These are phyloP conservation scores for Myiothlypis chrysogaster DNA, from an alignment of 2,797 vertebrate species.

Conservation along the genomic window DNA sequence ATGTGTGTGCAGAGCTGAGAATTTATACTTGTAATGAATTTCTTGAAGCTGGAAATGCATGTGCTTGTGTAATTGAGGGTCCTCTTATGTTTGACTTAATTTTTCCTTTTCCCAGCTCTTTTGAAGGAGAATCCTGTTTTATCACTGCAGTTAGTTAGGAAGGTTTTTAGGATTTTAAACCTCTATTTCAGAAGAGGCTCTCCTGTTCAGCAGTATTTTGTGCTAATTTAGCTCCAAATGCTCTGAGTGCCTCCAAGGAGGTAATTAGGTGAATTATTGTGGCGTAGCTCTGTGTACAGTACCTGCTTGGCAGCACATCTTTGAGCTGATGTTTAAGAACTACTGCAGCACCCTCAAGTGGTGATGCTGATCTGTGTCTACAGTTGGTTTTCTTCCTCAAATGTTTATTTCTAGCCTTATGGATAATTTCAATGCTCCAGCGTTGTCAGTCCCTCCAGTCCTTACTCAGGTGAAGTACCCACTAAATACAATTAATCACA, in stretches of 20 bases:
- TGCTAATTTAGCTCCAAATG: neutral
- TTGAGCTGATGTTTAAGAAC: constrained; percentile 34
- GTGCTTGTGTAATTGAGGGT: neutral
- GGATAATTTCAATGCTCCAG: neutral
- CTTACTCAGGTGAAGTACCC: neutral
- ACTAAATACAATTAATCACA: neutral
- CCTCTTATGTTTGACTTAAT: neutral
- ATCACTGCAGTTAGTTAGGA: neutral
- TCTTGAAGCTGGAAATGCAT: neutral
- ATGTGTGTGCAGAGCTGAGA: neutral
- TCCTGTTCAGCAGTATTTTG: constrained; percentile 7
- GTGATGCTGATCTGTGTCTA: constrained; percentile 19
- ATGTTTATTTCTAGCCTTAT: neutral
- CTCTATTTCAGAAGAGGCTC: neutral
- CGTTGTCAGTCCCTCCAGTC: neutral
- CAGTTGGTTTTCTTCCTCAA: neutral
- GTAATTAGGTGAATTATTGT: constrained; percentile 37
- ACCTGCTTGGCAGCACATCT: constrained; percentile 18
- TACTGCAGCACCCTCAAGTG: constrained; percentile 74
- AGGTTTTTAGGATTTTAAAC: neutral
- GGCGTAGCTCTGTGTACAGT: neutral
- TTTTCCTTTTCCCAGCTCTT: neutral
- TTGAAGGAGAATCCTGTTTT: neutral
- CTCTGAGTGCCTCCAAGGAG: neutral
- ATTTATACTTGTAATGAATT: constrained; percentile 15